Evolutionary conservation across 2,888 invertebrate species (phyloP), one percentile per base, ranked within the genome.

Genomic region (Pomacea canaliculata): DNA sequence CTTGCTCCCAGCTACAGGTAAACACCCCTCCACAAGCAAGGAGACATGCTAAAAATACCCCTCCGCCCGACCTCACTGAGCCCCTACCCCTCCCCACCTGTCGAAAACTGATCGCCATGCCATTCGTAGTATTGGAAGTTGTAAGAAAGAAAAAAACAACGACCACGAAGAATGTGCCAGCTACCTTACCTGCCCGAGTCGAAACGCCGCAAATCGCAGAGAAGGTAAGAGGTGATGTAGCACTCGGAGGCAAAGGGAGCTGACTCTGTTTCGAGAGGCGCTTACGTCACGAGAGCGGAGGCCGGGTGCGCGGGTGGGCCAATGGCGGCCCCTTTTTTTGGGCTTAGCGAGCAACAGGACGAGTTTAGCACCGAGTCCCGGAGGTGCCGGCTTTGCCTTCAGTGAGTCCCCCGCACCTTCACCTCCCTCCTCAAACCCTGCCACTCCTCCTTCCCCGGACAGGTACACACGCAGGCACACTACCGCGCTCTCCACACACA

Each of bases 171-270:
- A 65, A 65, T 56, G 51, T 56, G 51, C 51, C 51, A 56, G 51
- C 51, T 37, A 56, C 51, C 68, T 68, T 68, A 68, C 68, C 68
- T 68, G 27, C 68, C 37, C 48, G 37, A 19, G n/a, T 68, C 68
- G 68, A 68, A 68, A 68, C n/a, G 68, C 37, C 48, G 68, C 48
- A 19, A 27, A 68, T 63, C 63, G 63, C 63, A 68, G 37, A 68
- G 68, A 68, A 68, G 68, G 68, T 68, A 48, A 68, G 68, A 46
- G 68, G 37, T 68, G 68, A 37, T 68, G n/a, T 37, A 68, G 27
- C 23, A 27, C 23, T 16, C 23, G 27, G 16, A 63, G 19, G 63
- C n/a, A n/a, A 23, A 63, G 23, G 63, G 27, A 63, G 63, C n/a
- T 16, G 23, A 23, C 27, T 63, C 63, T 19, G 60, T 63, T 63